phyloP scores from a whole-genome alignment of 2,797 vertebrate genomes.

The Enteromius argenteus region DNA sequence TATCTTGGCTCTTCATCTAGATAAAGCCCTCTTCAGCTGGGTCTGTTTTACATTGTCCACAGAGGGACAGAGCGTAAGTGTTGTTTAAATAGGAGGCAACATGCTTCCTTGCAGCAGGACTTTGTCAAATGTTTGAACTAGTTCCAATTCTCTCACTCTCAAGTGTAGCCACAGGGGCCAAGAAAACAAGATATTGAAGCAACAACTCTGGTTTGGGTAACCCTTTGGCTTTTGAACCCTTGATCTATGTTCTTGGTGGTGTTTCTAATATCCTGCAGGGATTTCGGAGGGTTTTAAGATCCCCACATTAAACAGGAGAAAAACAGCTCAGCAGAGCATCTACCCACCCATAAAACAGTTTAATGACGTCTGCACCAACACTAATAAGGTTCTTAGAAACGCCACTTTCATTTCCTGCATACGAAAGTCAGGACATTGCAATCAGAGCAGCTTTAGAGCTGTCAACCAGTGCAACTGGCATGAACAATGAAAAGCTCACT shows the following conservation, averaged over 20 bases:
- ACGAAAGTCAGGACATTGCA: neutral
- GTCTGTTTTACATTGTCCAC: neutral
- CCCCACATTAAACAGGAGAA: conserved; percentile 7
- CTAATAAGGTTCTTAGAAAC: neutral
- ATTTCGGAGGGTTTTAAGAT: conserved; percentile 13
- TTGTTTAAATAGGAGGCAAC: conserved; percentile 23
- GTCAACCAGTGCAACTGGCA: conserved; percentile 25
- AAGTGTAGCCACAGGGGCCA: neutral
- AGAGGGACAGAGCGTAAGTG: neutral
- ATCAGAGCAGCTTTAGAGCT: neutral
- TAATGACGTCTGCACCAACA: neutral
- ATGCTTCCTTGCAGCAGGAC: conserved; percentile 33
- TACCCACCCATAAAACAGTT: neutral
- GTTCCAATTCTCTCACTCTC: neutral
- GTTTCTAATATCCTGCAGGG: conserved; percentile 17
- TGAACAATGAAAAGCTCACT: conserved; percentile 9
- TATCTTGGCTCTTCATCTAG: neutral
- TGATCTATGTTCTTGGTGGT: conserved; percentile 12
- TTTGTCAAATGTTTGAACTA: conserved; percentile 51
- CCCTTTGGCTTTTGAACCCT: conserved; percentile 20
- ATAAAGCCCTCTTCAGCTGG: conserved; percentile 5
- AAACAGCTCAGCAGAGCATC: conserved; percentile 10
- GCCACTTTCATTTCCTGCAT: neutral
- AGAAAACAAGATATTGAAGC: conserved; percentile 38
- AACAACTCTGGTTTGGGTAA: neutral